Conservation (phyloP, 1,140 invertebrate genomes). For the Trachymyrmex cornetzi region DNA sequence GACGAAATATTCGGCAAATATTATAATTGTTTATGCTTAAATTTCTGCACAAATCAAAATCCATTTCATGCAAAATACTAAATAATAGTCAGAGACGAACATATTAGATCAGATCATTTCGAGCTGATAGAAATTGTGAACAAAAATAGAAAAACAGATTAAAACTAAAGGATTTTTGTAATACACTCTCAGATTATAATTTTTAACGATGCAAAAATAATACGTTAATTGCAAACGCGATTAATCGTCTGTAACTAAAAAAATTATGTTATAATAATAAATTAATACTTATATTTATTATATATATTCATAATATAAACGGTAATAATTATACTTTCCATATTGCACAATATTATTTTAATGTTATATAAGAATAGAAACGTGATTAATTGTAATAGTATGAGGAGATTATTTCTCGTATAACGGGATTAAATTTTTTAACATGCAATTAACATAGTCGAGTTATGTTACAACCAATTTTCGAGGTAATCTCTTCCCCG, state of each 20-base stretch:
- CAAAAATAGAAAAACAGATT: background rate
- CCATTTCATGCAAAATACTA: background rate
- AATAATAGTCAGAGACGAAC: constrained; percentile 1
- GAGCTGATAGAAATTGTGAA: constrained; percentile 7
- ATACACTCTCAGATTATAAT: background rate
- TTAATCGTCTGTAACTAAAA: background rate
- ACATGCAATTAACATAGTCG: constrained; percentile 52
- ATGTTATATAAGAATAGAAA: background rate
- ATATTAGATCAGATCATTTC: background rate
- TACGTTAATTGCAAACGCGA: background rate
- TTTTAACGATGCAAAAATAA: background rate
- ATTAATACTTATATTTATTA: background rate
- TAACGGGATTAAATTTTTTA: constrained; percentile 48
- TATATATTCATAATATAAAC: background rate
- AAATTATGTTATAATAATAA: background rate
- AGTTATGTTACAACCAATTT: constrained; percentile 63
- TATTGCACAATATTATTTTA: background rate
- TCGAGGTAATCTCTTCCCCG: constrained; percentile 57
- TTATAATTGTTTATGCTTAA: constrained; percentile 28
- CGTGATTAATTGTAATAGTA: constrained; percentile 15
- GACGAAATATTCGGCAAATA: constrained; percentile 44
- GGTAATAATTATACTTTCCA: background rate
- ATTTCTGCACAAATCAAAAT: constrained; percentile 28
- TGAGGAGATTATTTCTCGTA: background rate
- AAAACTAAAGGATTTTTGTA: background rate